These are phyloP conservation scores for Chymomyza caudatula DNA, from an alignment of 2,888 invertebrate genomes.

Conservation along the genomic window DNA sequence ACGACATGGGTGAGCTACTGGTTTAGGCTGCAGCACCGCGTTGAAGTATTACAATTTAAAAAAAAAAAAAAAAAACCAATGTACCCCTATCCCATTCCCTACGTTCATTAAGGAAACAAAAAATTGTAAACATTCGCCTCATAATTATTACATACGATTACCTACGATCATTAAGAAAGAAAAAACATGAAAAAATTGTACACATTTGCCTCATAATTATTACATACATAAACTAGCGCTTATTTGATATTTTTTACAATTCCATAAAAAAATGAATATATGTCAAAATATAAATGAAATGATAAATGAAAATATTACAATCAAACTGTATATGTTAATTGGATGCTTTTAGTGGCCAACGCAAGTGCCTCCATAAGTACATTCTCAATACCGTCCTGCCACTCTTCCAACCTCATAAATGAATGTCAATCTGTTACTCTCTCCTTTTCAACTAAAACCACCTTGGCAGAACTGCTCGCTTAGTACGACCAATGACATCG, in stretches of 20 bases:
- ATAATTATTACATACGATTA: slow-evolving; percentile 48
- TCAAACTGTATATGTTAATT: slow-evolving; percentile 20
- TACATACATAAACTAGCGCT: slow-evolving; percentile 46
- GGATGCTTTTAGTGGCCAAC: no score
- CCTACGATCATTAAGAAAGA: slow-evolving; percentile 6
- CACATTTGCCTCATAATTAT: slow-evolving; percentile 61
- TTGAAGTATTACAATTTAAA: neutral
- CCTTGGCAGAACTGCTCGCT: no score
- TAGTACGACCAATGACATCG: no score
- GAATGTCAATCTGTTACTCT: no score
- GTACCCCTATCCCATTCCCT: neutral
- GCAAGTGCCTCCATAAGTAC: no score
- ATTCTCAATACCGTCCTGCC: no score
- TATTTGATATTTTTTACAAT: slow-evolving; percentile 60
- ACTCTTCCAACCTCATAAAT: no score
- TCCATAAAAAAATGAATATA: slow-evolving; percentile 35
- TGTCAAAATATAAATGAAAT: neutral
- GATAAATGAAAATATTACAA: slow-evolving; percentile 37
- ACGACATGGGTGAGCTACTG: no score
- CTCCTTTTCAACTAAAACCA: no score
- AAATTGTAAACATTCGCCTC: slow-evolving; percentile 57
- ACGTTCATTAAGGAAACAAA: slow-evolving; percentile 18
- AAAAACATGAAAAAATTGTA: neutral
- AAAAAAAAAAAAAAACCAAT: neutral
- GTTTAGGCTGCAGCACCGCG: neutral